Conservation (phyloP, 2,888 invertebrate species). For the Drosophila hamatofila region DNA sequence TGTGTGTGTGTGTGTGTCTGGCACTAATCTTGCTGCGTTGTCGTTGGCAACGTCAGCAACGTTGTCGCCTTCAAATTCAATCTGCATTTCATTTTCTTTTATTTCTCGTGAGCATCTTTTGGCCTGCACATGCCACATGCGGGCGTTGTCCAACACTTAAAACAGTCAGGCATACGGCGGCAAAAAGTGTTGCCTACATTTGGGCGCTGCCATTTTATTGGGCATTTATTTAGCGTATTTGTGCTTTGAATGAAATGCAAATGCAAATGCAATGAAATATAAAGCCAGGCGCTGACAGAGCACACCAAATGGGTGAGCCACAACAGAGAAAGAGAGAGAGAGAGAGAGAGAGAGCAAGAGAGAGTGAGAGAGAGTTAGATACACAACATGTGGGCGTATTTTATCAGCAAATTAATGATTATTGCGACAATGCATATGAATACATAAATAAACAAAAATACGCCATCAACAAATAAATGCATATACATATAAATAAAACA, state of each 20-base stretch:
- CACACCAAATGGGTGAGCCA: neutral
- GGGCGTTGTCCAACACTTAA: slow-evolving; percentile 14
- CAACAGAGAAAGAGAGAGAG: neutral
- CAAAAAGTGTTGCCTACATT: slow-evolving; percentile 43
- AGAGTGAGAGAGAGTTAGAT: neutral
- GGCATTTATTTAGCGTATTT: slow-evolving; percentile 45
- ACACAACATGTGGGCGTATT: slow-evolving; percentile 50
- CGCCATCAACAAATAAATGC: slow-evolving; percentile 78
- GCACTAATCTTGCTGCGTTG: slow-evolving; percentile 59
- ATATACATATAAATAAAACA: slow-evolving; percentile 62
- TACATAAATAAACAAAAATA: slow-evolving; percentile 76
- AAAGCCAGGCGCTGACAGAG: slow-evolving; percentile 49
- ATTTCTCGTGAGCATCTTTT: slow-evolving; percentile 33
- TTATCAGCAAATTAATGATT: slow-evolving; percentile 78
- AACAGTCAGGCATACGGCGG: neutral
- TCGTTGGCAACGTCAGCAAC: slow-evolving; percentile 58
- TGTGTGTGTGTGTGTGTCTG: slow-evolving; percentile 25
- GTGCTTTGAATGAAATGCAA: slow-evolving; percentile 16
- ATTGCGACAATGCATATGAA: slow-evolving; percentile 79
- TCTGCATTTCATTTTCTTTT: slow-evolving; percentile 70
- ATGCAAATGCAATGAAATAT: slow-evolving; percentile 55
- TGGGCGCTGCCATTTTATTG: slow-evolving; percentile 47
- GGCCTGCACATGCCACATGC: neutral
- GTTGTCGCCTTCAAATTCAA: slow-evolving; percentile 66
- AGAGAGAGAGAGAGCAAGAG: neutral